phyloP scores from a whole-genome alignment of 92 coral and sea anemone genomes.

The Parazoanthus atlanticus region DNA sequence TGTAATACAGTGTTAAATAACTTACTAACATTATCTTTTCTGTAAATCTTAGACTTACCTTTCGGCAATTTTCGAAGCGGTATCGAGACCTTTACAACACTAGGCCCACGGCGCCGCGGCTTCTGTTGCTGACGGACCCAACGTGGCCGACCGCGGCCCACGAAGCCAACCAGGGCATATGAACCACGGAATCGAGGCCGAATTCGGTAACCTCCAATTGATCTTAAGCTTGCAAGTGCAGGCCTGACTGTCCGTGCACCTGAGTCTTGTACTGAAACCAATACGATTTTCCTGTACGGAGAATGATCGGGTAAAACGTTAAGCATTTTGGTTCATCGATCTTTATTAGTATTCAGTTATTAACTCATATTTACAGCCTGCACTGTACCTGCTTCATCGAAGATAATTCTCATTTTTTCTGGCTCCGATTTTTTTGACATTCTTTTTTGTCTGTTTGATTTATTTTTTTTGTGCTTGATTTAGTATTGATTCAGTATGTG shows the following conservation, averaged over 20 bases:
- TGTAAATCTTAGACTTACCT: neutral
- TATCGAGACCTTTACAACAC: constrained; percentile 17
- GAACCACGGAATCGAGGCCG: constrained; percentile 43
- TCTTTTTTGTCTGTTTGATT: no score
- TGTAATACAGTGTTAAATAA: no score
- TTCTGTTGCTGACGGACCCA: constrained; percentile 43
- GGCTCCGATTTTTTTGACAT: no score
- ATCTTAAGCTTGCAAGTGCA: constrained; percentile 6
- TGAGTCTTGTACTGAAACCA: constrained; percentile 17
- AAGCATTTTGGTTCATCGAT: no score
- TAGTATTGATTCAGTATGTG: no score
- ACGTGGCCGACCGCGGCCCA: constrained; percentile 44
- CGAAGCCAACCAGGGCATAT: constrained; percentile 44
- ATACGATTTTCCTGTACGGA: constrained; percentile 18
- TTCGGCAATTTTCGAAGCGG: constrained; percentile 36
- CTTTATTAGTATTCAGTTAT: no score
- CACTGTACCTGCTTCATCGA: no score
- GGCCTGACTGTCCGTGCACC: neutral
- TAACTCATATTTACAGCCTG: no score
- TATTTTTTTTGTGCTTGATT: no score
- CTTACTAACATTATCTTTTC: no score
- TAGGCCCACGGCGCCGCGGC: constrained; percentile 38
- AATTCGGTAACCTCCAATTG: constrained; percentile 15
- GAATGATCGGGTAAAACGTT: no score
- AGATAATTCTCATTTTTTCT: no score